A percentile compares a stretch with the other conserved stretches of the same genome.
These are phyloP conservation scores for Diachasmimorpha longicaudata DNA, from an alignment of 1,140 invertebrate genomes.

Conservation along the genomic window DNA sequence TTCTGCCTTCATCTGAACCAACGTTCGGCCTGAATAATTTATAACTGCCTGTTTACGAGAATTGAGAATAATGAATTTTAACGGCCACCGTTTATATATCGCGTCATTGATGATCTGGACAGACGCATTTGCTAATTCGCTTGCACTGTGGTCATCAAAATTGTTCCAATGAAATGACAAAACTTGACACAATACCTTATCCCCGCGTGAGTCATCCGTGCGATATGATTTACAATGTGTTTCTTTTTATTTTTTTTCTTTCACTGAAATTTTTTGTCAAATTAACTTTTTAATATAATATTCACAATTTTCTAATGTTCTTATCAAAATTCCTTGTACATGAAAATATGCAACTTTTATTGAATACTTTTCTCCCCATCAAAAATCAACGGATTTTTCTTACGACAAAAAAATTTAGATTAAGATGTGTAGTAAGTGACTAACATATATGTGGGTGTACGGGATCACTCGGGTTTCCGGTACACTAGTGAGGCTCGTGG, in stretches of 20 bases:
- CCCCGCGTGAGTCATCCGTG: neutral
- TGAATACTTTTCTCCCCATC: too few relatives aligned
- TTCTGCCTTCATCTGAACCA: slow-evolving; percentile 26
- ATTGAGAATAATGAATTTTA: slow-evolving; percentile 64
- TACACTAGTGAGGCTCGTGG: slow-evolving; percentile 28
- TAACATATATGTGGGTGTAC: slow-evolving; percentile 49
- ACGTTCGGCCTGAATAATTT: slow-evolving; percentile 64
- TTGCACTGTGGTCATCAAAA: neutral
- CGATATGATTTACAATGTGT: neutral
- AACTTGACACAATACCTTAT: too few relatives aligned
- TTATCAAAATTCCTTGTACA: too few relatives aligned
- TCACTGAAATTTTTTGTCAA: too few relatives aligned
- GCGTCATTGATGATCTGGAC: slow-evolving; percentile 39
- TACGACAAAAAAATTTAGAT: neutral
- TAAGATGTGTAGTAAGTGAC: neutral
- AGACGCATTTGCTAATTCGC: neutral
- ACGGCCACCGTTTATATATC: slow-evolving; percentile 35
- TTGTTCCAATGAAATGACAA: too few relatives aligned
- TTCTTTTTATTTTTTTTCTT: too few relatives aligned
- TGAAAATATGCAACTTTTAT: too few relatives aligned
- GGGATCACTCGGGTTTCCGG: slow-evolving; percentile 55
- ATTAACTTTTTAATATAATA: too few relatives aligned
- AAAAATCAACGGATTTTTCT: too few relatives aligned
- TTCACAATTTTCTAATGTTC: too few relatives aligned
- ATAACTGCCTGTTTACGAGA: slow-evolving; percentile 65